Percentiles rank a stretch among this genome's conserved stretches.
Conservation (phyloP, 2,113 vertebrate genomes). For the Callithrix jacchus region DNA sequence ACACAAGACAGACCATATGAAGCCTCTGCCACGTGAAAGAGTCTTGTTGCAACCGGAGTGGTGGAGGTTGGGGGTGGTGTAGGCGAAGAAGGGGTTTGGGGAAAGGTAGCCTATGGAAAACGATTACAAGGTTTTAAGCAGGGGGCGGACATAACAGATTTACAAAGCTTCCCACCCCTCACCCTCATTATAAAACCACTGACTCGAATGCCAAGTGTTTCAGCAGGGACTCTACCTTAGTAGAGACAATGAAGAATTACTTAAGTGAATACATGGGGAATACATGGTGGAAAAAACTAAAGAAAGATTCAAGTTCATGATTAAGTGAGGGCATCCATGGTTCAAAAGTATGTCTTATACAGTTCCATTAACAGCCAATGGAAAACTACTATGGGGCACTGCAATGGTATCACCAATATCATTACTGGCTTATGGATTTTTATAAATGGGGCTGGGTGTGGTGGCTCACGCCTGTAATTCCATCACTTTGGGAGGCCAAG, state of each 20-base stretch:
- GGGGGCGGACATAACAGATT: not conserved
- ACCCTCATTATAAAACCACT: not conserved
- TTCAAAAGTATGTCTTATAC: not conserved
- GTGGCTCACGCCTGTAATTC: too few relatives aligned
- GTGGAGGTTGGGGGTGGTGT: not conserved
- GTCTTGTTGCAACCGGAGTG: not conserved
- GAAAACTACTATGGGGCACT: not conserved
- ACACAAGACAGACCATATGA: not conserved
- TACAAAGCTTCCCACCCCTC: not conserved
- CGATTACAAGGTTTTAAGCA: not conserved
- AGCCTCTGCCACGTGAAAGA: not conserved
- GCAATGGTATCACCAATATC: not conserved
- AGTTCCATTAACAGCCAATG: not conserved
- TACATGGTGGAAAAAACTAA: constrained; percentile 17
- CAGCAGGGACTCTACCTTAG: not conserved
- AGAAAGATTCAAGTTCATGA: not conserved
- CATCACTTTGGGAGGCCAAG: too few relatives aligned
- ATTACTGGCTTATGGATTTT: not conserved
- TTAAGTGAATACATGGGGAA: not conserved
- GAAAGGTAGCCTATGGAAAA: not conserved
- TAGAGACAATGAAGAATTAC: not conserved
- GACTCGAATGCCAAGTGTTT: not conserved
- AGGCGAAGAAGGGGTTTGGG: not conserved
- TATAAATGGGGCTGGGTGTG: not conserved
- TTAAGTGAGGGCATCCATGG: not conserved